phyloP scores from a whole-genome alignment of 2,113 vertebrate species.

The Mus spicilegus region DNA sequence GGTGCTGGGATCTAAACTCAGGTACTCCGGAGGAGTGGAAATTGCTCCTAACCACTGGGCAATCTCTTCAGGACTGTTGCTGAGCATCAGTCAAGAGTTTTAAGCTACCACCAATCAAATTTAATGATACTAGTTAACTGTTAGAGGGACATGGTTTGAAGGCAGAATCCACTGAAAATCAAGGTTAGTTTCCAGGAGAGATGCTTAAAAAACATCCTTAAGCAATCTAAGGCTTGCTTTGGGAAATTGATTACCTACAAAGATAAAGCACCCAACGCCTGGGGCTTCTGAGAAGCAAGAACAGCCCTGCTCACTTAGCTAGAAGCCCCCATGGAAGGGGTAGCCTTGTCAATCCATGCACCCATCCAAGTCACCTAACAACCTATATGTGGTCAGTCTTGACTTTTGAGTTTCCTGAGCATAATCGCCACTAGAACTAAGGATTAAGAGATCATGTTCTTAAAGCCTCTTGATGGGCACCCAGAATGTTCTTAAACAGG shows the following conservation, averaged over 20 bases:
- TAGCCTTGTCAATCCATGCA: not conserved
- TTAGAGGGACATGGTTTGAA: not conserved
- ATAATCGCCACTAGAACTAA: conserved; percentile 2
- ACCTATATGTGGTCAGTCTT: not conserved
- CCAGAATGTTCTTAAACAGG: conserved; percentile 13
- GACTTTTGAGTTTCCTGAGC: not conserved
- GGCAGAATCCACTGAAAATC: not conserved
- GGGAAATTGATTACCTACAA: not conserved
- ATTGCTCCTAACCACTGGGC: not conserved
- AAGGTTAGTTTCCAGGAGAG: not conserved
- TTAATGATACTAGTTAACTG: not conserved
- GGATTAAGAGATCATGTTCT: conserved; percentile 29
- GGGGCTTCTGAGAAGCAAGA: not conserved
- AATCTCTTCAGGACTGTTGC: not conserved
- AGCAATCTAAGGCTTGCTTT: not conserved
- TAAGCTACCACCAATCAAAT: not conserved
- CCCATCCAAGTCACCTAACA: not conserved
- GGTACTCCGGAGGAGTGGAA: not conserved
- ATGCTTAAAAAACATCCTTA: not conserved
- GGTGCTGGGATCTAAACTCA: not conserved
- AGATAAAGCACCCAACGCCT: not conserved
- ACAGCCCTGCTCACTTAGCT: not conserved
- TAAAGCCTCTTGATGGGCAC: not conserved
- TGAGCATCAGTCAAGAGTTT: conserved; percentile 38
- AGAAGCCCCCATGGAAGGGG: not conserved